Conservation (phyloP, 2,888 invertebrate genomes). For the Mycalesis mineus region DNA sequence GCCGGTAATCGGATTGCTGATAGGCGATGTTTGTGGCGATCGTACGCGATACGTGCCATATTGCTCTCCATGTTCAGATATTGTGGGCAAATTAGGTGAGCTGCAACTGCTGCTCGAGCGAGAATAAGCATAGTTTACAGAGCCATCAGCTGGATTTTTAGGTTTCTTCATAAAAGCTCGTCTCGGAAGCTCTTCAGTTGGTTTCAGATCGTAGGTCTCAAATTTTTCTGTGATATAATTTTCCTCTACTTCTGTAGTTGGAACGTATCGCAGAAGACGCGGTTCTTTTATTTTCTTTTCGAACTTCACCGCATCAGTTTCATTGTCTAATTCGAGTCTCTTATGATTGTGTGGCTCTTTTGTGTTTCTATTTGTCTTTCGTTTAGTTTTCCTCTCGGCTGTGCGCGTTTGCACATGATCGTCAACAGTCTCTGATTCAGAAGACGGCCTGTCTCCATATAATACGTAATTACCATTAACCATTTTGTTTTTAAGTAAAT, state of each 20-base stretch:
- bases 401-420: conserved; percentile 64
- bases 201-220: conserved; percentile 65
- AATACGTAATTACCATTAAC: conserved; percentile 72
- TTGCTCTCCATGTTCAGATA: conserved; percentile 65
- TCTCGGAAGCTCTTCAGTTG: conserved; percentile 56
- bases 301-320: conserved; percentile 67
- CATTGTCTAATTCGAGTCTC: conserved; percentile 62
- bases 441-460: conserved; percentile 65
- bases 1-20: conserved; percentile 44
- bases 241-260: conserved; percentile 64
- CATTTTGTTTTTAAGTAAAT: conserved; percentile 45
- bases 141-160: conserved; percentile 66
- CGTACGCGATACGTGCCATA: conserved; percentile 60
- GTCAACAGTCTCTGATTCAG: conserved; percentile 66
- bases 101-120: conserved; percentile 68
- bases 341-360: conserved; percentile 62
- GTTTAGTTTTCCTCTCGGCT: conserved; percentile 54
- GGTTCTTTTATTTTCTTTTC: conserved; percentile 70
- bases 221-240: conserved; percentile 63
- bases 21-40: conserved; percentile 40
- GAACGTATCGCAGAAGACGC: conserved; percentile 60
- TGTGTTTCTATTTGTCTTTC: conserved; percentile 55
- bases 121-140: conserved; percentile 66
- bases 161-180: conserved; percentile 64
- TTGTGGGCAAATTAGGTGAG: conserved; percentile 69